Conservation (phyloP, 2,888 invertebrate genomes). For the Iselma pallidipennis region DNA sequence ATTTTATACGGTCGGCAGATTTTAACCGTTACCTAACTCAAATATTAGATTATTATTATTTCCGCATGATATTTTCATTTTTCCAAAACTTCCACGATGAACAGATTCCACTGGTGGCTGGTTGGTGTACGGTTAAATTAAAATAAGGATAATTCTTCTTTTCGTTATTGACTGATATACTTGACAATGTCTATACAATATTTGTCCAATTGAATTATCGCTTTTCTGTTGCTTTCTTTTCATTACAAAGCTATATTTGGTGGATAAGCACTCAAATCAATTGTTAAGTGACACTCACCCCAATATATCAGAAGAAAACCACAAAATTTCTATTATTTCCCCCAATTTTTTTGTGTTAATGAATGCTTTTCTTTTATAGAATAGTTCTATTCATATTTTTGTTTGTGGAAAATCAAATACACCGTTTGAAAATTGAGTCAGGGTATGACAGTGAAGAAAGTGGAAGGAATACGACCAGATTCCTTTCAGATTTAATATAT, state of each 20-base stretch:
- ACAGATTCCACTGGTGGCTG: too few relatives aligned
- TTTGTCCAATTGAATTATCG: constrained; percentile 33
- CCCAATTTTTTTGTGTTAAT: background rate
- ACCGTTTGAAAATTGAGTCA: background rate
- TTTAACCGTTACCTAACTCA: constrained; percentile 41
- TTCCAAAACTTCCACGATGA: background rate
- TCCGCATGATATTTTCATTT: constrained; percentile 51
- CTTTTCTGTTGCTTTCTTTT: constrained; percentile 40
- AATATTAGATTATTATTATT: constrained; percentile 53
- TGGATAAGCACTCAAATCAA: constrained; percentile 29
- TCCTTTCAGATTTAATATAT: constrained; percentile 12
- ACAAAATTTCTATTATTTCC: background rate
- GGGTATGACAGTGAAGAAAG: background rate
- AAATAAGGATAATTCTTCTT: background rate
- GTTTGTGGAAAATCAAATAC: background rate
- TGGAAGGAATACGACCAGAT: background rate
- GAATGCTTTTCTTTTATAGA: background rate
- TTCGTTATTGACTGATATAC: constrained; percentile 20
- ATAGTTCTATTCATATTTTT: background rate
- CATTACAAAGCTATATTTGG: constrained; percentile 40
- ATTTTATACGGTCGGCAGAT: constrained; percentile 51
- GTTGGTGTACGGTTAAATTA: too few relatives aligned
- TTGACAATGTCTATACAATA: constrained; percentile 24
- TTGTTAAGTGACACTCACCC: background rate
- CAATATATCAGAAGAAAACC: background rate